Base-by-base conservation (phyloP, 2,888 invertebrate genomes). In the Galeopsomyia nigrocyanea region DNA sequence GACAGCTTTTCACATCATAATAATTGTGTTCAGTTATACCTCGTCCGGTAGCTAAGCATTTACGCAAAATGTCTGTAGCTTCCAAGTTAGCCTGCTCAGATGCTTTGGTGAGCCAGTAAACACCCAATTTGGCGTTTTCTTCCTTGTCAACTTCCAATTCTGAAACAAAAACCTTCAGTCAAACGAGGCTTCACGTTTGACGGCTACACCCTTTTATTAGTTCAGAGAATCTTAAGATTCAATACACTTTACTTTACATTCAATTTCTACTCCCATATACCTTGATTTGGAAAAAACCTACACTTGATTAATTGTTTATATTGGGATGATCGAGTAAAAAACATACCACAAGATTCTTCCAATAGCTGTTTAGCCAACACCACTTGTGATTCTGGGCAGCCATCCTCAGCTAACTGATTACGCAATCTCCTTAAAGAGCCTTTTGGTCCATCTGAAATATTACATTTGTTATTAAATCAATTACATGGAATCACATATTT, bases 21-120 rank as follows among this genome's bases (percentile, higher is more conserved):
- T 91, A 91, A 84, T 94, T 94, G 61, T 92, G 90, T 71, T 92
- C 91, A 0, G 90, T 92, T 7, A 94, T 92, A 7, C 94, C 94
- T 87, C 90, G 89, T 13, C 93, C 92, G 47, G 91, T 91, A 51
- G 91, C 88, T 14, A 95, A 89, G 80, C 94, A 94, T 86, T 92
- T 91, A 84, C 89, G 88, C 75, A 98, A 88, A 81, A 96, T 89
- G 74, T 91, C 91, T 49, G 95, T 94, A 0, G 97, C 97, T 84
- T 96, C 95, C 56, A 92, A 90, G 80, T 96, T 95, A 0, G 97
- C 97, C 86, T 97, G 96, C 81, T 95, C 94, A 0, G 97, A 96
- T 2, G 97, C 96, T 87, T 94, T 93, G n/a, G 96, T 92, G 61
- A 97, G 87, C 97, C 97, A 97, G 81, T 95, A 93, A 63, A 97